Base-by-base conservation (phyloP, 92 coral and sea anemone genomes). In the Epizoanthus rinbou region DNA sequence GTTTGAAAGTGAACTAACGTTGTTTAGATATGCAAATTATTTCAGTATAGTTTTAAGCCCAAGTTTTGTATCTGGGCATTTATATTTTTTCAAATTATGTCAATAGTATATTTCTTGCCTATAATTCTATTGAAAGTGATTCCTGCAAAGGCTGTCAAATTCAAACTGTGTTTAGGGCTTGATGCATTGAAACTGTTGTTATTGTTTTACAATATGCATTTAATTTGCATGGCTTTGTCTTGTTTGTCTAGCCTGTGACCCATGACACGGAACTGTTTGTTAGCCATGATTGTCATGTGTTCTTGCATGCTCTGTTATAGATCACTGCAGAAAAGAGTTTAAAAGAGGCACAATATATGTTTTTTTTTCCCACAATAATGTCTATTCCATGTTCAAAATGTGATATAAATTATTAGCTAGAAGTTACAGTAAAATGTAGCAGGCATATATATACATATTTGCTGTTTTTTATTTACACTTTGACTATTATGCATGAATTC, bases 11-110 rank as follows among this genome's bases (percentile, higher is more conserved):
- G 52, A 75, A 16, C 13, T 53, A 73, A 19, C 21, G 8, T 8
- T 75, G 54, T 33, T 76, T 59, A 33, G 56, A 21, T 59, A 76
- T 76, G 81, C 56, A 59, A 17, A 59, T 76, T 59, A 13, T 28
- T 76, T 76, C 35, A 18, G 69, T 35, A 59, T 8, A 37, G 41
- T 60, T 76, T 37, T 28, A 64, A 76, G 81, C 81, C 81, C 81
- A 76, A 35, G 22, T 21, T 76, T 76, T 24, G 45, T 54, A 13
- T 57, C 15, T 58, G 57, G 69, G 81, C 69, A 59, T 6, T 76
- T 76, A 39, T 37, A 76, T 76, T 76, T 76, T 76, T 74, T 66
- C 56, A 58, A 35, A 10, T 59, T 76, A 58, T 37, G 24, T 59
- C 52, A 33, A 76, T 54, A 24, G 50, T 57, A 14, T n/a, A 35